These are phyloP conservation scores for Heteromyza rotundicornis DNA, from an alignment of 2,888 invertebrate genomes.

Conservation along the genomic window DNA sequence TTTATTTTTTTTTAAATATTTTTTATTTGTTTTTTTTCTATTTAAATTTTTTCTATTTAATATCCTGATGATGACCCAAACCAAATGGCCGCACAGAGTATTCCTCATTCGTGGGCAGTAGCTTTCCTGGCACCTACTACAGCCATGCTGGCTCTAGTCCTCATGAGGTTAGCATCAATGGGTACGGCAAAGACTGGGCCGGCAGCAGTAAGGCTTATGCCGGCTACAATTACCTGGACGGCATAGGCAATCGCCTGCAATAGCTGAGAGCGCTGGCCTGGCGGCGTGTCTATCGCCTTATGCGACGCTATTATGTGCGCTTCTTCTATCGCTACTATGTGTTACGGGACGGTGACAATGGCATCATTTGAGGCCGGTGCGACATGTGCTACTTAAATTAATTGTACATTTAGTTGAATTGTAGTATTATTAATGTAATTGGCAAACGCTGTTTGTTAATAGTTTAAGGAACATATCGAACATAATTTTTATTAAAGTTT, in stretches of 20 bases:
- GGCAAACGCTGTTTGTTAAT: no score
- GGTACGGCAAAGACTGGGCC: slow-evolving; percentile 55
- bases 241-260: slow-evolving; percentile 52
- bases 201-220: slow-evolving; percentile 54
- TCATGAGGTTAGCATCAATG: slow-evolving; percentile 47
- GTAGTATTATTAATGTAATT: no score
- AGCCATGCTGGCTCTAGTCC: slow-evolving; percentile 42
- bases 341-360: no score
- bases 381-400: no score
- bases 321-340: slow-evolving; percentile 21
- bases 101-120: slow-evolving; percentile 57
- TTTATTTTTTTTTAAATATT: neutral
- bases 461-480: no score
- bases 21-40: neutral
- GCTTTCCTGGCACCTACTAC: slow-evolving; percentile 44
- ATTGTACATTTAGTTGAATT: no score
- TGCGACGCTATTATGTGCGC: slow-evolving; percentile 30
- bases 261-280: slow-evolving; percentile 25
- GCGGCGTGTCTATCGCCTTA: slow-evolving; percentile 25
- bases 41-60: slow-evolving; percentile 4
- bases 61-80: slow-evolving; percentile 20
- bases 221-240: slow-evolving; percentile 54
- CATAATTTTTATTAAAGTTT: no score
- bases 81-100: slow-evolving; percentile 48
- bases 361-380: no score